Evolutionary conservation across 2,888 invertebrate genomes (phyloP), one percentile per base, ranked within the genome.

Genomic region (Plebejus melissa): DNA sequence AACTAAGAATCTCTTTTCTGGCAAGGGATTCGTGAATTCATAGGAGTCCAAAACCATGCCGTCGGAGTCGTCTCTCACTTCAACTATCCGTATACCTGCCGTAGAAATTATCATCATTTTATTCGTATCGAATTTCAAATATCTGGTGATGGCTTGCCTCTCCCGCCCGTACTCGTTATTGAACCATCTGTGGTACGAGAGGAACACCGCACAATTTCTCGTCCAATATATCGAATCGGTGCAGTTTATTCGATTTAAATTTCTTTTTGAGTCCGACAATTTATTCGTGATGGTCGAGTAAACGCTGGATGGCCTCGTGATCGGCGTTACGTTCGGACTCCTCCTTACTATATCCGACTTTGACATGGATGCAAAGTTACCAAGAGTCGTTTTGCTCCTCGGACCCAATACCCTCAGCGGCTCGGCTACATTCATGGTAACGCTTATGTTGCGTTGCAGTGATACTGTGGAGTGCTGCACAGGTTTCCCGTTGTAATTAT

Each of bases 141-240:
- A 94, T 83, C 94, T 88, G 28, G 94, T 94, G 77, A 94, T 94
- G 1, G 93, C 91, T 85, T 94, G 94, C 80, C 94, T 88, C 83
- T 94, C 94, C 84, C 94, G 89, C 28, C 94, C 94, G 80, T 90
- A 94, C 81, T 94, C 94, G 81, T 94, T 93, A 81, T 92, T 93
- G 80, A 93, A 90, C 91, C 94, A 96, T 91, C 94, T 94, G 83
- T 96, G 96, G 84, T 95, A 95, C 77, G 94, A 94, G 77, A 96
- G 87, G 77, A 96, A 89, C n/a, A 95, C 94, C 75, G 95, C 95
- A 87, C 96, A 96, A 84, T 95, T 95, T 86, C 93, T 91, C 41
- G 94, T 94, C 93, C 95, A 95, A 83, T 94, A 94, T 72, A 94
- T 94, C n/a, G 94, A 93, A 81, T 95, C 95, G 78, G 91, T 94